phyloP scores from a whole-genome alignment of 2,888 invertebrate genomes.

The Xanthia togata region DNA sequence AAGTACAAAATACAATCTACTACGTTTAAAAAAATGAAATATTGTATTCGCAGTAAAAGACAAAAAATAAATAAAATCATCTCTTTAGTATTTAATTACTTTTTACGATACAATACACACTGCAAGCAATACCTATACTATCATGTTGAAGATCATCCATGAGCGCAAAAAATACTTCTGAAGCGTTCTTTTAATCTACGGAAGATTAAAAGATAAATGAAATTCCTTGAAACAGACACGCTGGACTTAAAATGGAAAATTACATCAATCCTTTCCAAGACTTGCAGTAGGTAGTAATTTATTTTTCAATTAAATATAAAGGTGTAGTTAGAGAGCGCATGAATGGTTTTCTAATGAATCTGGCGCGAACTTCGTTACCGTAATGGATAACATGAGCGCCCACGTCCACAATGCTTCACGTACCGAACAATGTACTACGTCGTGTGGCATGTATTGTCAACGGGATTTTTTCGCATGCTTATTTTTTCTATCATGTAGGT shows the following conservation, averaged over 20 bases:
- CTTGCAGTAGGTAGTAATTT: conserved; percentile 46
- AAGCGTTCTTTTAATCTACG: neutral
- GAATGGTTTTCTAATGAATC: conserved; percentile 87
- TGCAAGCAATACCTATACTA: neutral
- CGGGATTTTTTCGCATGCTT: conserved; percentile 22
- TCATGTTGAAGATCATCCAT: neutral
- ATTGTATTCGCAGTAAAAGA: neutral
- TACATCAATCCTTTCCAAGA: conserved; percentile 41
- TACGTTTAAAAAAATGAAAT: neutral
- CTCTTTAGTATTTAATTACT: neutral
- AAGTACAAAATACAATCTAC: neutral
- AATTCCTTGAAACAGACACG: conserved; percentile 32
- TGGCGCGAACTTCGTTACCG: conserved; percentile 82
- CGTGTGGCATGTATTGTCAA: conserved; percentile 47
- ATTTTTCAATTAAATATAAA: conserved; percentile 64
- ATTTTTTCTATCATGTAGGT: conserved; percentile 23
- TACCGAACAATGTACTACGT: conserved; percentile 53
- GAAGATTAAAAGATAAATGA: conserved; percentile 38
- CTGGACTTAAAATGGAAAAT: conserved; percentile 41
- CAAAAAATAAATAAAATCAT: neutral
- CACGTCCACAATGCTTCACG: conserved; percentile 60
- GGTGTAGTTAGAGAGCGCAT: conserved; percentile 59
- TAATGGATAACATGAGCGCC: conserved; percentile 78
- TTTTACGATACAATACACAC: neutral
- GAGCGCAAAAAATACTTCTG: conserved; percentile 3